Conservation (phyloP, 1,140 invertebrate species). For the Papilio xuthus region DNA sequence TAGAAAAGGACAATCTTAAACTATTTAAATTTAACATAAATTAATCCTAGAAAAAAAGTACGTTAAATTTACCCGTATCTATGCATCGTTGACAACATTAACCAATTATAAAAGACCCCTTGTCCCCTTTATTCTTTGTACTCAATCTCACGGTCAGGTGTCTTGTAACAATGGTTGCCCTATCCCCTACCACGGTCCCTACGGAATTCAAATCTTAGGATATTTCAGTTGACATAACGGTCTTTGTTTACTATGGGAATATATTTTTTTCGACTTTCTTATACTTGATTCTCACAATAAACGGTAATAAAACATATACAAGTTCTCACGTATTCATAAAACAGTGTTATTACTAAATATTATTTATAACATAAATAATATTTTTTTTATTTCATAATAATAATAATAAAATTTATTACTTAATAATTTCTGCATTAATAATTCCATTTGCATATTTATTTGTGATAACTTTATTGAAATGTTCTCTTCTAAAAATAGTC, state of each 20-base stretch:
- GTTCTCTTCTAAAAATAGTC: too few species aligned
- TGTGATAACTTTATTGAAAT: not conserved
- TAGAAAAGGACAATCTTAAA: not conserved
- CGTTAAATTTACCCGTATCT: conserved; percentile 27
- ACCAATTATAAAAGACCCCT: conserved; percentile 20
- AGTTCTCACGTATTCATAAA: conserved; percentile 4
- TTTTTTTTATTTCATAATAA: too few species aligned
- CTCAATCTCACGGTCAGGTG: conserved; percentile 33
- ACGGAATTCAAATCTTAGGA: conserved; percentile 30
- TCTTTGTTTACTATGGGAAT: conserved; percentile 29
- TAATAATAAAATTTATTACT: not conserved
- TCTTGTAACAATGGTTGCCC: conserved; percentile 9
- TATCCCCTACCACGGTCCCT: conserved; percentile 22
- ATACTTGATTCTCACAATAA: conserved; percentile 7
- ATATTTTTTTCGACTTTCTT: conserved; percentile 20
- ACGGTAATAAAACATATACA: conserved; percentile 1
- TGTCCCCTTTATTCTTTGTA: conserved; percentile 19
- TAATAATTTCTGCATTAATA: not conserved
- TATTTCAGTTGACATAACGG: conserved; percentile 28
- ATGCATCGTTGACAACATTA: conserved; percentile 26
- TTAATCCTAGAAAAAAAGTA: conserved; percentile 29
- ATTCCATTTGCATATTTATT: not conserved
- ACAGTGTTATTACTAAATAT: not conserved
- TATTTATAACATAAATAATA: not conserved
- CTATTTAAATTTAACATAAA: conserved; percentile 11